Base-by-base conservation (phyloP, 2,888 invertebrate species). In the Agrochola litura region DNA sequence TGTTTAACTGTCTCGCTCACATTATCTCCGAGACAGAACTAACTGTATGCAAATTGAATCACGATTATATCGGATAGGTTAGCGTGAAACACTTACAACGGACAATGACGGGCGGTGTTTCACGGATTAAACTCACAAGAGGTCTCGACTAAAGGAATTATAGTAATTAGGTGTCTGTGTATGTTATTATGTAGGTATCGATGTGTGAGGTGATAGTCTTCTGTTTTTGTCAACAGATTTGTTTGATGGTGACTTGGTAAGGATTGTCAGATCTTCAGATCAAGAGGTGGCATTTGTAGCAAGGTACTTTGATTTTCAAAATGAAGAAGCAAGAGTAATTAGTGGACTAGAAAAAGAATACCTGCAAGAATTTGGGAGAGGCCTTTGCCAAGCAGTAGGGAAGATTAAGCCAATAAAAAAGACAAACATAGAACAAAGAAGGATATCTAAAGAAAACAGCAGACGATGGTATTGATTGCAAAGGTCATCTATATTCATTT, bases 11-110 rank as follows among this genome's bases (percentile, higher is more conserved):
- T 78, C 81, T 81, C 56, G 77, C 79, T 49, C 63, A 79, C 71
- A 86, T 81, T 88, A 87, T 68, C 77, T 64, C 46, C 70, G 69
- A 74, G 81, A 75, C 76, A 86, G 86, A 79, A 82, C 81, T 86
- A 86, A 86, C 82, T 85, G 82, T 84, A 88, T 84, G 87, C 81
- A 85, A 81, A 88, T 87, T 88, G 81, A 87, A 89, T 89, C 89
- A 88, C 87, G 88, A 88, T 88, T 79, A 74, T 75, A 83, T 84
- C 84, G 75, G 77, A 77, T 71, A 69, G 77, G 81, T 81, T 80
- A 85, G 81, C 85, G 82, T 76, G 81, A 79, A 87, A 78, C 77
- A 83, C 70, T 84, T 79, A 77, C 60, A 54, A 37, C 77, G 66
- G 67, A 88, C 89, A 83, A 88, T 88, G 88, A 88, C 81, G 81